Evolutionary conservation across 2,113 vertebrate species (phyloP).

Genomic region (Dendropsophus ebraccatus): DNA sequence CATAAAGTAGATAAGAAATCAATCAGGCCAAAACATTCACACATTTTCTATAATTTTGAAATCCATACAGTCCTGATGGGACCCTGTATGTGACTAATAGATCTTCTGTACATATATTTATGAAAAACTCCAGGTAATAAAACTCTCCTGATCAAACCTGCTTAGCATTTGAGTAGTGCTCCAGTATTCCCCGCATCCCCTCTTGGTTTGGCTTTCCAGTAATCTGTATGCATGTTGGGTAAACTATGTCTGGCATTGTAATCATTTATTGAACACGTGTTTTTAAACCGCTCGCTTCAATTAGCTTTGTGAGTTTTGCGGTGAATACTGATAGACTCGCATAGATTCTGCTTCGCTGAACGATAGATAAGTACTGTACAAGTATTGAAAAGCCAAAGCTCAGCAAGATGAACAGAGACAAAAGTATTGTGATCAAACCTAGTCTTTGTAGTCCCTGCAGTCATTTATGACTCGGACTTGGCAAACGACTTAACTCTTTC

Average conservation of each 20-base stretch:
- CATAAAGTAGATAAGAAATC: background rate
- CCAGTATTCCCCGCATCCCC: slow-evolving; percentile 2
- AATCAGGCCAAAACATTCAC: background rate
- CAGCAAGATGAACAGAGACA: slow-evolving; percentile 21
- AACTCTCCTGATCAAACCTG: background rate
- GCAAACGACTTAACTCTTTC: background rate
- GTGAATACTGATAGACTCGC: slow-evolving; percentile 40
- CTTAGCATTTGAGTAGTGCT: slow-evolving; percentile 40
- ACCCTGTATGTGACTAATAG: background rate
- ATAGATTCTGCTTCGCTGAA: slow-evolving; percentile 17
- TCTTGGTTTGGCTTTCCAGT: slow-evolving; percentile 17
- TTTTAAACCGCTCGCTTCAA: slow-evolving; percentile 44
- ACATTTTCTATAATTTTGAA: background rate
- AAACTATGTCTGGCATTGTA: slow-evolving; percentile 54
- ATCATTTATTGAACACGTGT: slow-evolving; percentile 56
- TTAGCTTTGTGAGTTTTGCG: slow-evolving; percentile 49
- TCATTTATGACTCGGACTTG: background rate
- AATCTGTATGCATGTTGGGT: slow-evolving; percentile 55
- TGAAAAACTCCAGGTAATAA: slow-evolving; percentile 9
- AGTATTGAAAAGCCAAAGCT: slow-evolving; percentile 29
- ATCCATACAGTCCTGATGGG: too few relatives aligned
- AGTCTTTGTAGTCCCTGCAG: background rate
- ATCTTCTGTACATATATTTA: background rate
- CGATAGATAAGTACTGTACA: slow-evolving; percentile 41
- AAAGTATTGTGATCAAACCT: slow-evolving; percentile 2